Evolutionary conservation across 2,113 vertebrate genomes (phyloP).

Genomic region (Reinhardtius hippoglossoides): DNA sequence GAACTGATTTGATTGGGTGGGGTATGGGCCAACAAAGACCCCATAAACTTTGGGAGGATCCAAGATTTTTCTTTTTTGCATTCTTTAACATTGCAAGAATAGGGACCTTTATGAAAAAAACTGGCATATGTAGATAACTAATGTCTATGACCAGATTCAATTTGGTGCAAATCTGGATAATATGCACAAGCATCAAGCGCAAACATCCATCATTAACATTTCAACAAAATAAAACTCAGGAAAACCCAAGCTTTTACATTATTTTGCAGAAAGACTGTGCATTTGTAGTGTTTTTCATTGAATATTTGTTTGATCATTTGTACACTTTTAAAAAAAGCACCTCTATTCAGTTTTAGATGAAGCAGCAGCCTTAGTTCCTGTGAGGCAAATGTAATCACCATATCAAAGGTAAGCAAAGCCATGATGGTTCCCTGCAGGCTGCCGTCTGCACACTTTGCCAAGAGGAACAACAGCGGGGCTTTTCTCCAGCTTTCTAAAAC

Average conservation of each 20-base stretch:
- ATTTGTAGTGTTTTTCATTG: not conserved
- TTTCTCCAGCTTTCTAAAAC: slow-evolving; percentile 41
- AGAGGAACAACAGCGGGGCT: slow-evolving; percentile 48
- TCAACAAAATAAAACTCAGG: not conserved
- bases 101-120: no score
- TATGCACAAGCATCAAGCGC: no score
- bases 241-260: not conserved
- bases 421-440: slow-evolving; percentile 41
- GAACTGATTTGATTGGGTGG: no score
- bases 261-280: not conserved
- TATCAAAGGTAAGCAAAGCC: slow-evolving; percentile 71
- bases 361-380: slow-evolving; percentile 26
- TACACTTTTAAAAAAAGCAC: not conserved
- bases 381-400: slow-evolving; percentile 70
- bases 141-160: no score
- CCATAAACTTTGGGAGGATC: no score
- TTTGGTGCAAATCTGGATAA: no score
- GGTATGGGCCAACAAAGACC: no score
- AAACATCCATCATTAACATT: no score
- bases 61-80: no score
- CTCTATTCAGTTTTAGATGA: not conserved
- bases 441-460: slow-evolving; percentile 39
- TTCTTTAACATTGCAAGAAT: no score
- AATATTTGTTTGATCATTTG: slow-evolving; percentile 17
- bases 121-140: no score